Conservation (phyloP, 1,140 invertebrate species). For the Pseudomyrmex pallidus region DNA sequence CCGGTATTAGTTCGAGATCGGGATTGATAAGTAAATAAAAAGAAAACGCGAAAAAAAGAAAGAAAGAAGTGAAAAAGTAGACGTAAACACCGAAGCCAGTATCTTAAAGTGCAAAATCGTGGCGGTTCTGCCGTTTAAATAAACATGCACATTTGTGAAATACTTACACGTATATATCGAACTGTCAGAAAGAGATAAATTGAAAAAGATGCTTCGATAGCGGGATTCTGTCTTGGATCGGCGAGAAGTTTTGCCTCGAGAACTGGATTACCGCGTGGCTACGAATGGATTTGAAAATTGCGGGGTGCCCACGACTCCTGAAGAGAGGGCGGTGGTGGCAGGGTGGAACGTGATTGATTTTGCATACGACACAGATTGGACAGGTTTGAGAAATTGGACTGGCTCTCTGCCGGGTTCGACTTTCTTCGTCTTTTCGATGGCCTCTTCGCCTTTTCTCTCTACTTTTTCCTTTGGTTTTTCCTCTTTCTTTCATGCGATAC, state of each 20-base stretch:
- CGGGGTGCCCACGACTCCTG: slow-evolving; percentile 66
- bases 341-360: slow-evolving; percentile 84
- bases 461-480: neutral
- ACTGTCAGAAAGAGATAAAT: slow-evolving; percentile 54
- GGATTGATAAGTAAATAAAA: too few relatives aligned
- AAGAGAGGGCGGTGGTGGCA: slow-evolving; percentile 41
- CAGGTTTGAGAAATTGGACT: slow-evolving; percentile 86
- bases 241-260: slow-evolving; percentile 70
- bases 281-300: slow-evolving; percentile 80
- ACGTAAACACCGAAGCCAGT: too few relatives aligned
- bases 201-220: slow-evolving; percentile 62
- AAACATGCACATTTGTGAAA: neutral
- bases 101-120: too few relatives aligned
- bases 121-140: too few relatives aligned
- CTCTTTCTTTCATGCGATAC: slow-evolving; percentile 49
- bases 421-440: slow-evolving; percentile 61
- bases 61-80: too few relatives aligned
- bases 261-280: slow-evolving; percentile 77
- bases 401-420: slow-evolving; percentile 77
- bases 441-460: slow-evolving; percentile 64
- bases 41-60: too few relatives aligned
- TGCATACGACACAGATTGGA: slow-evolving; percentile 86
- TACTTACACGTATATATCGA: neutral
- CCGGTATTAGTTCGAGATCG: too few relatives aligned
- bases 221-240: slow-evolving; percentile 57